Conservation (phyloP, 2,888 invertebrate species). For the Parapristionchus giblindavisi region DNA sequence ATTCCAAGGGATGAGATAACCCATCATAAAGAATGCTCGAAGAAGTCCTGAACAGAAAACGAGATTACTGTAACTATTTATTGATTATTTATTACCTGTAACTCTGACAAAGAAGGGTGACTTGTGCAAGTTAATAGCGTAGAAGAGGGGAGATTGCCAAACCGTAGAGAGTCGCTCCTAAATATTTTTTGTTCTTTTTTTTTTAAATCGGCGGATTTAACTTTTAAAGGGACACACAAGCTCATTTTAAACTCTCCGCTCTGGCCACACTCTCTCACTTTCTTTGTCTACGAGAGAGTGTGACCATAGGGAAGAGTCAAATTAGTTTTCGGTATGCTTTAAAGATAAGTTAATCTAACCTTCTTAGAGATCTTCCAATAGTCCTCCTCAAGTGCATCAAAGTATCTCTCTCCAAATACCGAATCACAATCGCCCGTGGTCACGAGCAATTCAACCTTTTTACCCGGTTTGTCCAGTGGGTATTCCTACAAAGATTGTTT, state of each 20-base stretch:
- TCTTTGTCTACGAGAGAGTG: no score
- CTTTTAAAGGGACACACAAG: not conserved
- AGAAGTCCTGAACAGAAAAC: conserved; percentile 17
- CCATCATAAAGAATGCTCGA: conserved; percentile 65
- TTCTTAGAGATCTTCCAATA: conserved; percentile 57
- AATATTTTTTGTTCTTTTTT: not conserved
- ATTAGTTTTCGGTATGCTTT: no score
- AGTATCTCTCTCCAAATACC: conserved; percentile 62
- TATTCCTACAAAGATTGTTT: conserved; percentile 47
- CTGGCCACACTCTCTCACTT: no score
- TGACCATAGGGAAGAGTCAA: no score
- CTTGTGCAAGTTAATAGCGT: conserved; percentile 63
- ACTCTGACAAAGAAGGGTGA: conserved; percentile 64
- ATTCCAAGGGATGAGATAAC: conserved; percentile 61
- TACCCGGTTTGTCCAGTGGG: conserved; percentile 50
- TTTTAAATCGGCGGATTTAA: not conserved
- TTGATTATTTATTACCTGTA: conserved; percentile 45
- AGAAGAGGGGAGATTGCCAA: conserved; percentile 66
- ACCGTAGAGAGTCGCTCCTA: conserved; percentile 58
- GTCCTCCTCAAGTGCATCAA: conserved; percentile 63
- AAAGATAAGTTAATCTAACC: conserved; percentile 21
- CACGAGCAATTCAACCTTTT: conserved; percentile 57
- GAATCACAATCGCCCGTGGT: conserved; percentile 66
- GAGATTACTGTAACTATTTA: not conserved
- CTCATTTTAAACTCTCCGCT: not conserved